phyloP scores from a whole-genome alignment of 2,797 vertebrate species.

The Eulemur mongoz region DNA sequence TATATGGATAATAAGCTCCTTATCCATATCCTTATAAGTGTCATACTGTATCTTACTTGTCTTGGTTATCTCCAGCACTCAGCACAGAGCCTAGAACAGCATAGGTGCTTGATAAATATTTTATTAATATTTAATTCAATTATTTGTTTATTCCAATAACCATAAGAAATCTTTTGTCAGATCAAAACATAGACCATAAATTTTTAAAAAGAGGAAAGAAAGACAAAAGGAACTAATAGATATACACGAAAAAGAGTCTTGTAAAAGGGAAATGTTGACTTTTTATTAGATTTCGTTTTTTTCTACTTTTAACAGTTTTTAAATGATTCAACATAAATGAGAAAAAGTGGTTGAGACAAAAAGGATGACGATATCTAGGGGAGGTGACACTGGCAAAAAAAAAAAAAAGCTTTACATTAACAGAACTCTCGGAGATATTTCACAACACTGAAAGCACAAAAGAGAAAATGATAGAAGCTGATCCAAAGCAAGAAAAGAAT shows the following conservation, averaged over 20 bases:
- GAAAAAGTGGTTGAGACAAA: background rate
- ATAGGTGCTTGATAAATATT: background rate
- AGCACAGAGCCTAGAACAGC: background rate
- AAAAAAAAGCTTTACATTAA: background rate
- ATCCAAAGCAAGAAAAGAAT: background rate
- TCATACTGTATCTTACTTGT: background rate
- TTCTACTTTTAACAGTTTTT: constrained; percentile 22
- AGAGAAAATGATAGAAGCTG: background rate
- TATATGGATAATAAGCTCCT: background rate
- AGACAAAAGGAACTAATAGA: background rate
- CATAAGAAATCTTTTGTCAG: background rate
- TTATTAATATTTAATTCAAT: background rate
- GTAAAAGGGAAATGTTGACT: background rate
- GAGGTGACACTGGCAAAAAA: background rate
- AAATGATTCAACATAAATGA: constrained; percentile 7
- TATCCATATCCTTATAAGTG: background rate
- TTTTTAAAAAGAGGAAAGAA: background rate
- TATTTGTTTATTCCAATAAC: background rate
- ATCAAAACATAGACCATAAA: background rate
- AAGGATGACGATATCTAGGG: background rate
- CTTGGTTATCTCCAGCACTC: background rate
- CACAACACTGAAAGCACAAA: constrained; percentile 17
- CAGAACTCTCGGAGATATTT: background rate
- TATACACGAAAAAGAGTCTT: background rate
- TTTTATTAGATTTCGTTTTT: background rate